A percentile compares a stretch with the other conserved stretches of the same genome.
Evolutionary conservation across 1,140 invertebrate species (phyloP).

Genomic region (Kradibia gibbosae): DNA sequence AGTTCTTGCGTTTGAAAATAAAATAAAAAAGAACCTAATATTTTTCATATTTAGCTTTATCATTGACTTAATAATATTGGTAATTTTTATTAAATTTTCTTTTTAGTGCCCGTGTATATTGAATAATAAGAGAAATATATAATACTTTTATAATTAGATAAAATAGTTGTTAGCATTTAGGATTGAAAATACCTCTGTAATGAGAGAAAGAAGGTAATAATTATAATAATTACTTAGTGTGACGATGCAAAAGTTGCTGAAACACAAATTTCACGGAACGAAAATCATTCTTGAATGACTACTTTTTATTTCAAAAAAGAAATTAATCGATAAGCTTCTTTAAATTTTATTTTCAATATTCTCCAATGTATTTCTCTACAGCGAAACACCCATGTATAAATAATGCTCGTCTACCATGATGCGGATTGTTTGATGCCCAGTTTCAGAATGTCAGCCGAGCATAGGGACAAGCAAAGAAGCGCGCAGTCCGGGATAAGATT

Average conservation of each 20-base stretch:
- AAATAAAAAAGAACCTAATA: neutral
- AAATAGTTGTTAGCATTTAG: neutral
- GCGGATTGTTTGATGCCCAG: too few relatives aligned
- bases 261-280: neutral
- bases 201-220: neutral
- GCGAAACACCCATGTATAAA: neutral
- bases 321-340: neutral
- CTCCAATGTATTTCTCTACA: neutral
- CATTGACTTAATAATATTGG: neutral
- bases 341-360: neutral
- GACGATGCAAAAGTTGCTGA: slow-evolving; percentile 5
- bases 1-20: neutral
- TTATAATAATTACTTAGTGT: slow-evolving; percentile 30
- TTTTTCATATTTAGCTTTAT: neutral
- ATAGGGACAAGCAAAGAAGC: neutral
- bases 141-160: slow-evolving; percentile 1
- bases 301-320: neutral
- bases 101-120: neutral
- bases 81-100: neutral
- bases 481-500: neutral
- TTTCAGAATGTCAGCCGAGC: neutral
- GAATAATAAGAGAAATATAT: neutral
- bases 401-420: neutral
- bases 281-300: neutral
- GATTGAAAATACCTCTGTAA: neutral